phyloP scores from a whole-genome alignment of 2,797 vertebrate species.

The Rhyacichthys aspro region DNA sequence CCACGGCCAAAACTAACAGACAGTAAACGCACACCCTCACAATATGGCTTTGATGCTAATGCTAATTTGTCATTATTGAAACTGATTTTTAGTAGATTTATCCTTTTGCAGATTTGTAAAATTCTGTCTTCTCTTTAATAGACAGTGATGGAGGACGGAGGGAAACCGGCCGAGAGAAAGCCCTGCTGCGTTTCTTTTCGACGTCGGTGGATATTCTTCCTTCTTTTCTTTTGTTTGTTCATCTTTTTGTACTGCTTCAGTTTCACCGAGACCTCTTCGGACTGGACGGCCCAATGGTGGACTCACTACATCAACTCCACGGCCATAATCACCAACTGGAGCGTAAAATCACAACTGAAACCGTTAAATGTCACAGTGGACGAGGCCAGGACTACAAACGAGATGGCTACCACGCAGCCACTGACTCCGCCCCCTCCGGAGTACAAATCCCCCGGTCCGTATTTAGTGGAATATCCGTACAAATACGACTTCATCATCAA shows the following conservation, averaged over 20 bases:
- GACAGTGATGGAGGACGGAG: not conserved
- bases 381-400: not conserved
- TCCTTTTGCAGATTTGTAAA: no score
- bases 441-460: conserved; percentile 51
- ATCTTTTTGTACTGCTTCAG: not conserved
- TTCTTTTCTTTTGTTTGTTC: not conserved
- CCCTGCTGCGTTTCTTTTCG: no score
- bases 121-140: not conserved
- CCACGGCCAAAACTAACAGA: no score
- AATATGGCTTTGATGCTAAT: no score
- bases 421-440: not conserved
- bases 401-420: not conserved
- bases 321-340: no score
- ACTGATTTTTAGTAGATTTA: no score
- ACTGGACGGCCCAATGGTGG: not conserved
- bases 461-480: conserved; percentile 67
- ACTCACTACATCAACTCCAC: not conserved
- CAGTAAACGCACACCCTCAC: no score
- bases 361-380: no score
- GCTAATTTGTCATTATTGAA: no score
- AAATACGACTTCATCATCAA: conserved; percentile 72
- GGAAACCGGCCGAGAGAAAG: not conserved
- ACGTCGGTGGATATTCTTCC: not conserved
- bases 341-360: not conserved
- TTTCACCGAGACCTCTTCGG: not conserved